Base-by-base conservation (phyloP, 2,888 invertebrate species). In the Phlogophora meticulosa region DNA sequence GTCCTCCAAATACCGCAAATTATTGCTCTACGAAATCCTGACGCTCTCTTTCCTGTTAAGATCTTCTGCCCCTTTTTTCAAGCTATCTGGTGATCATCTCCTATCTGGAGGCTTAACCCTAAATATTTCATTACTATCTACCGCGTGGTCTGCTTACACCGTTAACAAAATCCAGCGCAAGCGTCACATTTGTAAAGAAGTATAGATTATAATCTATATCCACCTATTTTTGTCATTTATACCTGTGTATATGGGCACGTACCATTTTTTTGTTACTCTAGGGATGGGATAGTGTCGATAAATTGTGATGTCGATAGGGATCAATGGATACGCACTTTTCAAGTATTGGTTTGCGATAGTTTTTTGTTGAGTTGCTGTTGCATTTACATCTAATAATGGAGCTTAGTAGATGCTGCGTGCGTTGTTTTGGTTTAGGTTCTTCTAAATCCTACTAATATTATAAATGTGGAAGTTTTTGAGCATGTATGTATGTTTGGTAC, bases 181-280 rank as follows among this genome's bases (percentile, higher is more conserved):
- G 60, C 72, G 40, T 66, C 52, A 57, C 24, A 46, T 70, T 75
- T 80, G 70, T 57, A 73, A 62, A 74, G 46, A 78, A 64, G 2
- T 15, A 32, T 42, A 49, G 82, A 82, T 82, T 60, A 73, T 55
- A 42, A 80, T 82, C 78, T 75, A 78, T 78, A 79, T 72, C 68
- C 77, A 82, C 70, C 80, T 78, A 83, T 73, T 85, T 81, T 80
- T 86, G 88, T 85, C 85, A 85, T 87, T 83, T 89, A 86, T 89
- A 90, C 89, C 90, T 90, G 90, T 82, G 81, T 71, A 77, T 81
- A 80, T 84, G 85, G 83, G 89, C 90, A 88, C 87, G 89, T 86
- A 87, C 88, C 87, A 84, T 84, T 87, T 88, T 81, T 85, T 88
- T 83, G 74, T 81, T 63, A 49, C 45, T 7, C 42, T 85, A 88